phyloP scores from a whole-genome alignment of 2,113 vertebrate genomes.

The Colaptes auratus region DNA sequence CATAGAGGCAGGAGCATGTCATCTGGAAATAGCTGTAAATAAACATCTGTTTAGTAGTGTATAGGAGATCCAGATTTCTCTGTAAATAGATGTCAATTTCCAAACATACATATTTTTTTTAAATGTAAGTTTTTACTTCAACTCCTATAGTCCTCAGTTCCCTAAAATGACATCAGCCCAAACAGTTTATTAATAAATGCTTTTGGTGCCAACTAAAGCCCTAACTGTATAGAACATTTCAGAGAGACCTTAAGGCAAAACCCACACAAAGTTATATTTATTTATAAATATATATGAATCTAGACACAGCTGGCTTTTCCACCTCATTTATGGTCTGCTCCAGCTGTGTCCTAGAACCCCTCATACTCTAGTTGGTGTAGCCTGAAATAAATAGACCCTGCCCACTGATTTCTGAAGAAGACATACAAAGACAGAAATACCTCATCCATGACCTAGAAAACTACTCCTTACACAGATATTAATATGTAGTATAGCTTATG shows the following conservation, averaged over 20 bases:
- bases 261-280: neutral
- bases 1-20: neutral
- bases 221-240: neutral
- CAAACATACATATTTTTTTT: neutral
- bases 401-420: neutral
- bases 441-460: constrained; percentile 16
- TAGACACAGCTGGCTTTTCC: neutral
- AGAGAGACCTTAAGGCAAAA: neutral
- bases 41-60: neutral
- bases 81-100: neutral
- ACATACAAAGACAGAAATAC: neutral
- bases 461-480: neutral
- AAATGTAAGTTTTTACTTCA: neutral
- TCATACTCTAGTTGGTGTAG: neutral
- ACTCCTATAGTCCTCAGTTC: neutral
- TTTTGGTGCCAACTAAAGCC: neutral
- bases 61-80: neutral
- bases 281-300: neutral
- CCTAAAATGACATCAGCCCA: neutral
- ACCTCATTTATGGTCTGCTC: neutral
- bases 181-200: neutral
- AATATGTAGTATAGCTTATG: neutral
- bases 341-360: neutral
- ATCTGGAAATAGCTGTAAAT: neutral
- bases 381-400: neutral